Conservation (phyloP, 2,113 vertebrate genomes). For the Brachionichthys hirsutus region DNA sequence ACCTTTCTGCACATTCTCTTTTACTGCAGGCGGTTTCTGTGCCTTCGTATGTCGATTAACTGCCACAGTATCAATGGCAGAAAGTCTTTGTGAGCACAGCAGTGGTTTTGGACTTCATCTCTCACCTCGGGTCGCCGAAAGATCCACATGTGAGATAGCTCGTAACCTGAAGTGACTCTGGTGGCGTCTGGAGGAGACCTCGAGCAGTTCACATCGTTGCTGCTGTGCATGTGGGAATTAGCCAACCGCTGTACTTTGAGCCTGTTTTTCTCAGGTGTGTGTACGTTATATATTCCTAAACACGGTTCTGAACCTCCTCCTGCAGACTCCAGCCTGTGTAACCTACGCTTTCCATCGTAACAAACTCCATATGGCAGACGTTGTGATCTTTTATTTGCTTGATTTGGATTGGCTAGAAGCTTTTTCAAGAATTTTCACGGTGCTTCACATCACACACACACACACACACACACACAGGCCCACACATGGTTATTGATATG, state of each 20-base stretch:
- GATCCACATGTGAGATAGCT: constrained; percentile 62
- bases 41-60: constrained; percentile 12
- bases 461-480: constrained; percentile 5
- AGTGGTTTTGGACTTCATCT: constrained; percentile 30
- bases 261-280: constrained; percentile 1
- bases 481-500: constrained; percentile 11
- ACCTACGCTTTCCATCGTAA: constrained; percentile 65
- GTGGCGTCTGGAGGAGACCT: constrained; percentile 39
- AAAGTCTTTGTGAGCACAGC: constrained; percentile 19
- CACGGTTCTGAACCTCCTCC: constrained; percentile 18
- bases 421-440: constrained; percentile 35
- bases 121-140: constrained; percentile 47
- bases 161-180: constrained; percentile 36
- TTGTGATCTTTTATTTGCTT: constrained; percentile 50
- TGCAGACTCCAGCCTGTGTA: constrained; percentile 47
- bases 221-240: constrained; percentile 49
- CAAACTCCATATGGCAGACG: constrained; percentile 66
- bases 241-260: constrained; percentile 27
- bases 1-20: background rate
- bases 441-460: background rate
- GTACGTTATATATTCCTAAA: background rate
- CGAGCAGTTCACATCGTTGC: constrained; percentile 52
- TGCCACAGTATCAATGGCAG: constrained; percentile 8
- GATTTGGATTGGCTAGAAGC: constrained; percentile 50
- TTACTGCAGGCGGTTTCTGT: background rate